Base-by-base conservation (phyloP, 2,113 vertebrate species). In the Pica pica region DNA sequence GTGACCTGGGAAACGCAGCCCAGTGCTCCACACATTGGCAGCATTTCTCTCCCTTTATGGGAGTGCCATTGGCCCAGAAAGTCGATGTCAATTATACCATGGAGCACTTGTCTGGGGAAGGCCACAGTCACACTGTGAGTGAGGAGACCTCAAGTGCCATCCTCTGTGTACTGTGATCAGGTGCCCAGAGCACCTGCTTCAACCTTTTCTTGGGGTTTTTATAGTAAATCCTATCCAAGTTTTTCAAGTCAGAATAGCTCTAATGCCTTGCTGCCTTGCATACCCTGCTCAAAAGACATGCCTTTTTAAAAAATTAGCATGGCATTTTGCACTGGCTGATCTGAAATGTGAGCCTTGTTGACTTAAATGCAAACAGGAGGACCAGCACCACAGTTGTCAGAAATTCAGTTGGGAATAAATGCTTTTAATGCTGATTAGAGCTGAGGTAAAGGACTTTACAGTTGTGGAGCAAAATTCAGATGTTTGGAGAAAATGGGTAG, bases 101-200 rank as follows among this genome's bases (percentile, higher is more conserved):
- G 11, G 55, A 27, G 30, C 31, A n/a, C 18, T 57, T 27, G 20
- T 11, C 73, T 52, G 63, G 39, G 76, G n/a, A 35, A 57, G 47
- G 56, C 47, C 39, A 37, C 7, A 55, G 17, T n/a, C 28, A 13
- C 27, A 44, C 13, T 0, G 0, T 16, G 52, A 63, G 31, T 3
- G 55, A 63, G 37, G 61, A 92, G 44, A 77, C 33, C 41, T 49
- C 49, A 42, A 16, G 37, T 57, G 60, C 21, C 23, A 2, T 28
- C 28, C 33, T 50, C 24, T 61, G 30, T 12, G 77, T 55, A 44
- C 61, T 74, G 49, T 21, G 53, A 57, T 28, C 67, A 71, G 39
- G 14, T 56, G 31, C 47, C 28, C 33, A 73, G 42, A 83, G 65
- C 33, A 65, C 9, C 11, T 21, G 21, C 55, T 73, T 73, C 63